These are phyloP conservation scores for Microtus richardsoni DNA, from an alignment of 2,113 vertebrate species.

Conservation along the genomic window DNA sequence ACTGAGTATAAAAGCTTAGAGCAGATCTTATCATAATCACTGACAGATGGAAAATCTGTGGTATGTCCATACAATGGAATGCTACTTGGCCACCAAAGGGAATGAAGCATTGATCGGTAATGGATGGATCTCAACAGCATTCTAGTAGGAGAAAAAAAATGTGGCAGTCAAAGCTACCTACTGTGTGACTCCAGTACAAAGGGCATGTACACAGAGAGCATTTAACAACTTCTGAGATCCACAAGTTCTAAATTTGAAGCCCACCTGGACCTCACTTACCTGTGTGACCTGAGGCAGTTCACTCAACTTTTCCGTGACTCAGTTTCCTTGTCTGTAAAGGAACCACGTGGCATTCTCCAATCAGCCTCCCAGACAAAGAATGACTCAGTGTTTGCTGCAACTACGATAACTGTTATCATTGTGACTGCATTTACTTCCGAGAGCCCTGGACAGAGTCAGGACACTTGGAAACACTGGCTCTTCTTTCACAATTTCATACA, in stretches of 20 bases:
- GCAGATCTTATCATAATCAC: not conserved
- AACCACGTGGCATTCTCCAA: not conserved
- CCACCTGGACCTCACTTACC: not conserved
- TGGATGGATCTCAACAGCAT: not conserved
- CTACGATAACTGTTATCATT: not conserved
- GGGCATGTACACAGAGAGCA: accelerated
- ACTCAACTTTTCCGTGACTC: not conserved
- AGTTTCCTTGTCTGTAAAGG: not conserved
- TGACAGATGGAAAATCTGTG: too few species aligned
- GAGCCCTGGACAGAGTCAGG: not conserved
- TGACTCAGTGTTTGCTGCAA: not conserved
- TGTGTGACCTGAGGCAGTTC: not conserved
- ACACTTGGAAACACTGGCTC: not conserved
- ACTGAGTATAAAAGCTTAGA: not conserved
- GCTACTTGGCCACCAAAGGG: not conserved
- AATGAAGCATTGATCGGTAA: not conserved
- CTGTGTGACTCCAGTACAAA: not conserved
- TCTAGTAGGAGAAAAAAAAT: not conserved
- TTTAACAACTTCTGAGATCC: not conserved
- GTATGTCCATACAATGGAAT: not conserved
- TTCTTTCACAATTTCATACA: not conserved
- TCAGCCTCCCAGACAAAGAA: not conserved
- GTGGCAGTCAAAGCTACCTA: not conserved
- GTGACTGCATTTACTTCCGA: not conserved
- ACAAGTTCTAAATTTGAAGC: not conserved